Evolutionary conservation across 2,888 invertebrate species (phyloP).

Genomic region (Plagodis pulveraria): DNA sequence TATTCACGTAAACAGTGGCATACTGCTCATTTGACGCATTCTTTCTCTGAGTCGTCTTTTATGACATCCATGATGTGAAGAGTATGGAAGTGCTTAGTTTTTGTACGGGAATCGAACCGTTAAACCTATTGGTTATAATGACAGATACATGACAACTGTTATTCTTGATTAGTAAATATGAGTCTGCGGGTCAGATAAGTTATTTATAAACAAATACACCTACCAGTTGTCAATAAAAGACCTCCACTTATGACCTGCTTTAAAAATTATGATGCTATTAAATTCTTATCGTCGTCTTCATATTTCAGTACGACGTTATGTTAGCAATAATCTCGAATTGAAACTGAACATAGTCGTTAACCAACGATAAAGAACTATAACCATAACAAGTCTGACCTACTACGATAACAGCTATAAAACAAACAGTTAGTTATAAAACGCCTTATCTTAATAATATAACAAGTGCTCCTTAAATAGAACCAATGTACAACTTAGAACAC

Average conservation of each 20-base stretch:
- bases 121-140: too few relatives aligned
- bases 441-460: conserved; percentile 64
- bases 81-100: too few relatives aligned
- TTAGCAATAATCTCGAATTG: conserved; percentile 52
- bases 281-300: conserved; percentile 42
- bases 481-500: conserved; percentile 35
- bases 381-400: conserved; percentile 64
- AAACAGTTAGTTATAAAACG: conserved; percentile 55
- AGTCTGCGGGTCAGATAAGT: conserved; percentile 10
- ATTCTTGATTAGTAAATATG: too few relatives aligned
- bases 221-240: conserved; percentile 14
- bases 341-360: conserved; percentile 56
- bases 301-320: conserved; percentile 23
- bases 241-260: conserved; percentile 36
- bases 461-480: conserved; percentile 63
- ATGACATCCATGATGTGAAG: too few relatives aligned
- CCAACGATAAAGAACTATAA: conserved; percentile 61
- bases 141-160: too few relatives aligned
- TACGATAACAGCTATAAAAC: conserved; percentile 65
- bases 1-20: too few relatives aligned
- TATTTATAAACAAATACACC: conserved; percentile 13
- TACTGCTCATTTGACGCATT: too few relatives aligned
- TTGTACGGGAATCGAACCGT: too few relatives aligned
- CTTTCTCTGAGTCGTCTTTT: too few relatives aligned
- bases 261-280: conserved; percentile 47